Percentiles rank a stretch among this genome's conserved stretches.
phyloP scores from a whole-genome alignment of 1,140 invertebrate genomes.

The Drosophila nikananu region DNA sequence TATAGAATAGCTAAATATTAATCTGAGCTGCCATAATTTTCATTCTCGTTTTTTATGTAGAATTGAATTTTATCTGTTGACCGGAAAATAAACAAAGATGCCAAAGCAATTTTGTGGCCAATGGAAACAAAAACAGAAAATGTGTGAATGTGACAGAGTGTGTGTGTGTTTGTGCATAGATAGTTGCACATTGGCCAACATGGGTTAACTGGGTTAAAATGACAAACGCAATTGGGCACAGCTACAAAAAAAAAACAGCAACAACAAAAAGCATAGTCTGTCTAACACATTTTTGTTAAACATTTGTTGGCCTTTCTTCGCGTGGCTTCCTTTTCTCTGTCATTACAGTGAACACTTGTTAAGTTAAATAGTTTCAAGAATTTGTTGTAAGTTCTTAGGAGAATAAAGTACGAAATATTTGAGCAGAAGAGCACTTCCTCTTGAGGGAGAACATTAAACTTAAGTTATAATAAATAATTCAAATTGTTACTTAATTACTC shows the following conservation, averaged over 20 bases:
- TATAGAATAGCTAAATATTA: conserved; percentile 9
- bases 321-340: conserved; percentile 22
- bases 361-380: neutral
- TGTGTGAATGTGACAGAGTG: neutral
- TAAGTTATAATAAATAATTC: neutral
- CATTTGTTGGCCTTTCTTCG: conserved; percentile 51
- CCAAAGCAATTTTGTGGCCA: conserved; percentile 58
- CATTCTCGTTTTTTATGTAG: conserved; percentile 34
- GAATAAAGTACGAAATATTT: too few relatives aligned
- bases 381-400: neutral
- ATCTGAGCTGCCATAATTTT: conserved; percentile 69
- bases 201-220: conserved; percentile 78
- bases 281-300: conserved; percentile 50
- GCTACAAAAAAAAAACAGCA: conserved; percentile 36
- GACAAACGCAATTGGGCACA: conserved; percentile 66
- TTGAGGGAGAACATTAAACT: neutral
- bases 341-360: neutral
- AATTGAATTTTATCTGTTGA: conserved; percentile 52
- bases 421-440: too few relatives aligned
- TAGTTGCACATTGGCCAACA: conserved; percentile 46
- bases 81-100: conserved; percentile 66
- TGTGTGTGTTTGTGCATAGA: conserved; percentile 26
- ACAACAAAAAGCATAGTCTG: conserved; percentile 24
- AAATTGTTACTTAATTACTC: too few relatives aligned
- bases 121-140: conserved; percentile 31